These are phyloP conservation scores for Corticium candelabrum DNA, from an alignment of 37 sponge, comb jelly and placozoan genomes.

Conservation along the genomic window DNA sequence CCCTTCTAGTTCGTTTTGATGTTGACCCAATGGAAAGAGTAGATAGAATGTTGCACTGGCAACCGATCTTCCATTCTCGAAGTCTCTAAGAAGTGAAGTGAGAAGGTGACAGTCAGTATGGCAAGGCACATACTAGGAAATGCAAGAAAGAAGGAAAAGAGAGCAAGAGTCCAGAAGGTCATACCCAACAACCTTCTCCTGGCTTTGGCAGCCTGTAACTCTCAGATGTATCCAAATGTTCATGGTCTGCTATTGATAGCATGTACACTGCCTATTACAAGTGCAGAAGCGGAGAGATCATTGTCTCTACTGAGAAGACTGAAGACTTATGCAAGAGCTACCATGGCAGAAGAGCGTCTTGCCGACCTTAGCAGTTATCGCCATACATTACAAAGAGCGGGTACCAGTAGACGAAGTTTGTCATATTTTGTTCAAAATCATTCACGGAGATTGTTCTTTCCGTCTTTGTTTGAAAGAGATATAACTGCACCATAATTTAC, in stretches of 20 bases:
- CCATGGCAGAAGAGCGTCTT: conserved; percentile 19
- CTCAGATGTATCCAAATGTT: conserved; percentile 29
- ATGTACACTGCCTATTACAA: conserved; percentile 39
- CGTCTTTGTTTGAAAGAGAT: conserved; percentile 27
- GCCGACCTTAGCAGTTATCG: conserved; percentile 32
- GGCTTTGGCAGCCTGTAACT: conserved; percentile 9
- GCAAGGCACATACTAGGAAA: too few species aligned
- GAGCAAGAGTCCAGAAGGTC: neutral
- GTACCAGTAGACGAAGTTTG: conserved; percentile 31
- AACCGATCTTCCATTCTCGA: conserved; percentile 25
- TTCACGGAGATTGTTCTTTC: conserved; percentile 23
- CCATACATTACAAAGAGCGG: conserved; percentile 25
- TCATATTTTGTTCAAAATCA: conserved; percentile 22
- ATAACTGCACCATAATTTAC: too few species aligned
- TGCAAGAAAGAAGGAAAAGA: too few species aligned
- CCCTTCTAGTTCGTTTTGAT: neutral
- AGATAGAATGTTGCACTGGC: conserved; percentile 11
- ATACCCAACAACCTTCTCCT: conserved; percentile 23
- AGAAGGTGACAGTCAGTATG: conserved; percentile 23
- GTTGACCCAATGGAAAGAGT: too few species aligned
- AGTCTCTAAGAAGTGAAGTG: conserved; percentile 27
- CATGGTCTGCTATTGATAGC: conserved; percentile 30
- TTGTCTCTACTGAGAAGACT: conserved; percentile 15
- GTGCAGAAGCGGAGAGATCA: conserved; percentile 36
- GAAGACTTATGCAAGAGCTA: conserved; percentile 33